Evolutionary conservation across 2,888 invertebrate genomes (phyloP), one percentile per base, ranked within the genome.

Genomic region (Eilema sororculum): DNA sequence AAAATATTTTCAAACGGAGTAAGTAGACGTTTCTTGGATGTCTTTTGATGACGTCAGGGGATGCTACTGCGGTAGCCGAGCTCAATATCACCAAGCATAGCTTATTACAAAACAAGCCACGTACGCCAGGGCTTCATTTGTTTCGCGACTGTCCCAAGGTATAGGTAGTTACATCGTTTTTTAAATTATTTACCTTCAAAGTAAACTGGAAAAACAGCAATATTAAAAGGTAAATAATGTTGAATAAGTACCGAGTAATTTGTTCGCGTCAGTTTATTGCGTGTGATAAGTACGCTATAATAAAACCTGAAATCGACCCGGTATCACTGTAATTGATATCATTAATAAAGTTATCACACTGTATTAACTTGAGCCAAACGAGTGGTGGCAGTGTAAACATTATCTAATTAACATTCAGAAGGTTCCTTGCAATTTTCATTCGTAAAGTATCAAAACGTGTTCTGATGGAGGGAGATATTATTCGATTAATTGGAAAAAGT

Each of bases 271-370:
- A 74, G 82, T 80, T 80, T 80, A 76, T 74, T 80, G 78, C 68
- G 74, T 67, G 24, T 62, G 78, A 81, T 80, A 79, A 73, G 22
- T 59, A 16, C 24, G 37, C 30, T 69, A 76, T 64, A n/a, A 67
- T 62, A 70, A 65, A 80, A 78, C 69, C 65, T 68, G 76, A 68
- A 75, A 37, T 71, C 33, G 66, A 71, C 60, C 65, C 64, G 46
- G 66, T 79, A 79, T 61, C 72, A 24, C 24, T 72, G n/a, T 82
- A 82, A 80, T 82, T 75, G 71, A 69, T 72, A 81, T 64, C 65
- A 72, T 77, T 82, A 71, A 74, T 77, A 72, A 69, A 71, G 67
- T 67, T 77, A 79, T 79, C 82, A 57, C 64, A 77, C 67, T 65
- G 69, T 68, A 80, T 68, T 70, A 62, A 69, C 68, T 69, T 69